A percentile compares a stretch with the other conserved stretches of the same genome.
phyloP scores from a whole-genome alignment of 2,888 invertebrate species.

The Machimus atricapillus region DNA sequence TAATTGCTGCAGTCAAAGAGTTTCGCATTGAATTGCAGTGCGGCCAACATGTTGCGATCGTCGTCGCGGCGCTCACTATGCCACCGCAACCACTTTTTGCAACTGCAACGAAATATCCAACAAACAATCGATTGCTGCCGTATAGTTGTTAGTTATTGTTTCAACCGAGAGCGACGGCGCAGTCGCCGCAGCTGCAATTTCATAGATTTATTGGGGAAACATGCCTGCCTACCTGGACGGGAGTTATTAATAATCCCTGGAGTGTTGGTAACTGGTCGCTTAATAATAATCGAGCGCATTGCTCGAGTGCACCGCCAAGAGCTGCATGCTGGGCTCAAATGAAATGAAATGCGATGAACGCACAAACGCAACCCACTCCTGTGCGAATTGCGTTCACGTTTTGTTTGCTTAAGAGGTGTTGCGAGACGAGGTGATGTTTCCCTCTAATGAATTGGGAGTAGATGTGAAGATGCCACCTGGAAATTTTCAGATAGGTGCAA shows the following conservation, averaged over 20 bases:
- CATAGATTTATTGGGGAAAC: not conserved
- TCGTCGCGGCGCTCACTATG: not conserved
- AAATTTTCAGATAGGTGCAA: not conserved
- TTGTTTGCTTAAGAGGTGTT: not conserved
- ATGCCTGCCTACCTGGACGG: not conserved
- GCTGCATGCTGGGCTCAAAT: not conserved
- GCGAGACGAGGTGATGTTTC: not conserved
- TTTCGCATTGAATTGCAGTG: conserved; percentile 16
- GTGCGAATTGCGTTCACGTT: not conserved
- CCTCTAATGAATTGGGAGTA: not conserved
- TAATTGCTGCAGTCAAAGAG: conserved; percentile 34
- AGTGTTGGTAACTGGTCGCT: not conserved
- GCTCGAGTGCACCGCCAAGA: not conserved
- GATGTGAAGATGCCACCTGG: not conserved
- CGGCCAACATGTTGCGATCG: conserved; percentile 11
- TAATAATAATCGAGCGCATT: not conserved
- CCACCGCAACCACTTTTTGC: conserved; percentile 8
- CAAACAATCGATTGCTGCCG: not conserved
- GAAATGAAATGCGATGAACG: not conserved
- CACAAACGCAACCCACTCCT: not conserved
- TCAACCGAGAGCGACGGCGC: not conserved
- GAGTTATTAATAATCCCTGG: not conserved
- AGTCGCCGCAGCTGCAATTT: not conserved
- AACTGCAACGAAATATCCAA: not conserved
- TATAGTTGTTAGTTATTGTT: not conserved